These are phyloP conservation scores for Macrostomum lignano DNA, from an alignment of 1,140 invertebrate species.

Conservation along the genomic window DNA sequence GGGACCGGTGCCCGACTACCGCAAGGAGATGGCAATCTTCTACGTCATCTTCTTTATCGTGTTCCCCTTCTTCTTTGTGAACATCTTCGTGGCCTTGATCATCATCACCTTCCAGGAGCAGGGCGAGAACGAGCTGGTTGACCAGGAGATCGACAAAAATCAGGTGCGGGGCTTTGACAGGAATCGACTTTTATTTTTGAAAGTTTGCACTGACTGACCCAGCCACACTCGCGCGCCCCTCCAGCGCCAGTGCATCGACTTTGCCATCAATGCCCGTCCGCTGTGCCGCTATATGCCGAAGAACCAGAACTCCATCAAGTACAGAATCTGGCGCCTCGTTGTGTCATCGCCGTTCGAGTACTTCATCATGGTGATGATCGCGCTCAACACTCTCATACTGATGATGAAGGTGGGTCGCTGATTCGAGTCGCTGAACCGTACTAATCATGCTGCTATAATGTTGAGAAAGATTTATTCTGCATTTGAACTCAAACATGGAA, in stretches of 20 bases:
- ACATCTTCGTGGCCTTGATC: conserved; percentile 99
- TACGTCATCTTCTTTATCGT: conserved; percentile 99
- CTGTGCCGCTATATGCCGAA: conserved; percentile 95
- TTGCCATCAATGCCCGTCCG: conserved; percentile 87
- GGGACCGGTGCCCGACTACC: conserved; percentile 86
- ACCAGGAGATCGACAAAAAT: conserved; percentile 98
- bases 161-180: conserved; percentile 38
- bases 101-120: conserved; percentile 99
- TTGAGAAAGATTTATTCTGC: not conserved
- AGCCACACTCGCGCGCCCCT: no score
- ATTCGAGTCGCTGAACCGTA: not conserved
- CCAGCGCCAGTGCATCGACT: conserved; percentile 99
- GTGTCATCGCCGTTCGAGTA: conserved; percentile 96
- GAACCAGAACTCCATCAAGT: conserved; percentile 80
- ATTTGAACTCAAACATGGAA: not conserved
- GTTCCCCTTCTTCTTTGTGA: conserved; percentile 99
- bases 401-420: conserved; percentile 56
- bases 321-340: conserved; percentile 76
- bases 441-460: not conserved
- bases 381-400: conserved; percentile 83
- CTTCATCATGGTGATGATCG: conserved; percentile 98
- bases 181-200: conserved; percentile 11
- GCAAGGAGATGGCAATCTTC: conserved; percentile 95
- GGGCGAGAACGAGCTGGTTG: conserved; percentile 91
- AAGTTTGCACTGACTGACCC: no score